Conservation (phyloP, 1,140 invertebrate genomes). For the Chionoecetes opilio region DNA sequence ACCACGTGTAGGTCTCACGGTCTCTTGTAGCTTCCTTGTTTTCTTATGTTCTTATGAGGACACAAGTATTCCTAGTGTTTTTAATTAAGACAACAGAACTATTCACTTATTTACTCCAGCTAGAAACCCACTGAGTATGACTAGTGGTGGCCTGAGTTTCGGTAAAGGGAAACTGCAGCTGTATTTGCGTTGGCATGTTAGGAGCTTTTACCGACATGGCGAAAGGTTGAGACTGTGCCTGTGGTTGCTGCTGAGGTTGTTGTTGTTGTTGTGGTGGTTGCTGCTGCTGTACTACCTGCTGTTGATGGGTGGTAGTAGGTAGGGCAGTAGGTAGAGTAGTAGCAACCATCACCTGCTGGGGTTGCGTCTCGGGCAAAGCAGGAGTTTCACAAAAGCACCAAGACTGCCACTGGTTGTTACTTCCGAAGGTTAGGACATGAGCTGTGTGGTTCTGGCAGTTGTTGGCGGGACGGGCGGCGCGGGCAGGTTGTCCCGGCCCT, state of each 20-base stretch:
- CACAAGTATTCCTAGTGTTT: too few relatives aligned
- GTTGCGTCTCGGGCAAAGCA: conserved; percentile 49
- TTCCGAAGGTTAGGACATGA: conserved; percentile 78
- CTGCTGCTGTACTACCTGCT: conserved; percentile 57
- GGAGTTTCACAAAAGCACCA: conserved; percentile 81
- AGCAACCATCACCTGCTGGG: conserved; percentile 71
- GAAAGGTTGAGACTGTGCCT: conserved; percentile 51
- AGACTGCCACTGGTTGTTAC: conserved; percentile 79
- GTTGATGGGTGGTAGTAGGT: conserved; percentile 64
- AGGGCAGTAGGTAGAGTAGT: conserved; percentile 57
- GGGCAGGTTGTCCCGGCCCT: conserved; percentile 72
- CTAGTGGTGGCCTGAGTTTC: conserved; percentile 64
- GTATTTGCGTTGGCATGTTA: conserved; percentile 62
- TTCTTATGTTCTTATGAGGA: too few relatives aligned
- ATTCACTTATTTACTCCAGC: conserved; percentile 54
- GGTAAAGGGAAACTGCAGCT: conserved; percentile 69
- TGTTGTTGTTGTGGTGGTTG: conserved; percentile 54
- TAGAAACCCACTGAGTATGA: conserved; percentile 68
- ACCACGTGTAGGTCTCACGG: too few relatives aligned
- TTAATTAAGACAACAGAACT: too few relatives aligned
- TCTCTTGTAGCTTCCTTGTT: too few relatives aligned
- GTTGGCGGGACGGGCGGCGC: conserved; percentile 75
- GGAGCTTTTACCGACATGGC: conserved; percentile 72
- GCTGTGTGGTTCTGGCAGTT: conserved; percentile 79
- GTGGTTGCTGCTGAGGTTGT: conserved; percentile 56